phyloP scores from a whole-genome alignment of 2,888 invertebrate species.

The Protophormia terraenovae region DNA sequence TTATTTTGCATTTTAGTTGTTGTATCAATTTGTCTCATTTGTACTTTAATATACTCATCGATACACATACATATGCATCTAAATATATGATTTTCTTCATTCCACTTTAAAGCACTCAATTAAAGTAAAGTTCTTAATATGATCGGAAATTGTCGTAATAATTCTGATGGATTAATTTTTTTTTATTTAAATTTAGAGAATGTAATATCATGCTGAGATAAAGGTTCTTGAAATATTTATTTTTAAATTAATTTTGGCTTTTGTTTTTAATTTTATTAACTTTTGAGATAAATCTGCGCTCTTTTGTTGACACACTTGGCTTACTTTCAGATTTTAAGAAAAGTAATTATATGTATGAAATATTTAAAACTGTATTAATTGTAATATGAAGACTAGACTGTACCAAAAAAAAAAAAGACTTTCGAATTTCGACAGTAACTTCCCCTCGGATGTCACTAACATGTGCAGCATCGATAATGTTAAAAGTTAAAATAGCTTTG shows the following conservation, averaged over 20 bases:
- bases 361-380: no score
- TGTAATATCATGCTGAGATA: constrained; percentile 8
- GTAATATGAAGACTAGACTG: no score
- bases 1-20: constrained; percentile 23
- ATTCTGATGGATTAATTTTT: constrained; percentile 12
- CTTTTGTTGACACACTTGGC: no score
- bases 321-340: no score
- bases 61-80: background rate
- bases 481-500: no score
- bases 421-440: no score
- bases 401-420: no score
- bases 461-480: no score
- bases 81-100: background rate
- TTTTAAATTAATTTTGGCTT: background rate
- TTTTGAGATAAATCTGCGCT: no score
- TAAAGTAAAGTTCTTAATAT: constrained; percentile 29
- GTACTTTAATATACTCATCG: constrained; percentile 4
- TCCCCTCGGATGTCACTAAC: no score
- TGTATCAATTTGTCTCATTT: constrained; percentile 27
- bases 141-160: constrained; percentile 9
- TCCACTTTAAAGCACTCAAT: constrained; percentile 41
- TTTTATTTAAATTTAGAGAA: constrained; percentile 27
- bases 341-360: no score
- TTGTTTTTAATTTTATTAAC: background rate
- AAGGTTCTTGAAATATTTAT: constrained; percentile 3